Evolutionary conservation across 2,888 invertebrate species (phyloP).

Genomic region (Amphipyra tragopoginis): DNA sequence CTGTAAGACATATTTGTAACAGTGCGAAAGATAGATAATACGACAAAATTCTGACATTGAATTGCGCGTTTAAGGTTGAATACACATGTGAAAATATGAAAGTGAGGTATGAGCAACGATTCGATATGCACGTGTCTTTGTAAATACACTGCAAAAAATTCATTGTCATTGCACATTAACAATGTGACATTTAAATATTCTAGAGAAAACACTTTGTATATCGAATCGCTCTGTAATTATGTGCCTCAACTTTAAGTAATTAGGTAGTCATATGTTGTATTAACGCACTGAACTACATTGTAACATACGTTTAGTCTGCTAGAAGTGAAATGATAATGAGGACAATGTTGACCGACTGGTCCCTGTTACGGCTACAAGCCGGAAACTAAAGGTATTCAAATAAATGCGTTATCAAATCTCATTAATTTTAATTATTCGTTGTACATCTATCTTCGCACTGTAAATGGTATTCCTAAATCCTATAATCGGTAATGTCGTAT

Average conservation of each 20-base stretch:
- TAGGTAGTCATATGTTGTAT: background rate
- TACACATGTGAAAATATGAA: constrained; percentile 8
- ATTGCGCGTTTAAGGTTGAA: constrained; percentile 14
- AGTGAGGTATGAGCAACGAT: constrained; percentile 26
- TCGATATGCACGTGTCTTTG: constrained; percentile 43
- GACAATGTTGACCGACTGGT: constrained; percentile 1
- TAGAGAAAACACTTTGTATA: constrained; percentile 38
- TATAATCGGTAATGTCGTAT: constrained; percentile 40
- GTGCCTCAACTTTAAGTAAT: constrained; percentile 1
- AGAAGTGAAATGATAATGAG: background rate
- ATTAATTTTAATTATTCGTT: constrained; percentile 1
- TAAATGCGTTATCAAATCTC: background rate
- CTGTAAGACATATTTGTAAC: constrained; percentile 30
- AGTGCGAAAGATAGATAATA: constrained; percentile 47
- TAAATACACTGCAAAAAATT: constrained; percentile 24
- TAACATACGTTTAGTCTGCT: constrained; percentile 10
- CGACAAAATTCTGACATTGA: constrained; percentile 14
- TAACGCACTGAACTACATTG: constrained; percentile 12
- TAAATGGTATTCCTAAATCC: constrained; percentile 50
- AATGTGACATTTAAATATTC: constrained; percentile 11
- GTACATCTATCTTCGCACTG: constrained; percentile 55
- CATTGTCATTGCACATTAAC: constrained; percentile 16
- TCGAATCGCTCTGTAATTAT: constrained; percentile 30
- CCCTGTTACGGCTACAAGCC: background rate
- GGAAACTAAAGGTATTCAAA: constrained; percentile 3